A percentile compares a stretch with the other conserved stretches of the same genome.
phyloP scores from a whole-genome alignment of 2,888 invertebrate genomes.

The Caenorhabditis sp. region DNA sequence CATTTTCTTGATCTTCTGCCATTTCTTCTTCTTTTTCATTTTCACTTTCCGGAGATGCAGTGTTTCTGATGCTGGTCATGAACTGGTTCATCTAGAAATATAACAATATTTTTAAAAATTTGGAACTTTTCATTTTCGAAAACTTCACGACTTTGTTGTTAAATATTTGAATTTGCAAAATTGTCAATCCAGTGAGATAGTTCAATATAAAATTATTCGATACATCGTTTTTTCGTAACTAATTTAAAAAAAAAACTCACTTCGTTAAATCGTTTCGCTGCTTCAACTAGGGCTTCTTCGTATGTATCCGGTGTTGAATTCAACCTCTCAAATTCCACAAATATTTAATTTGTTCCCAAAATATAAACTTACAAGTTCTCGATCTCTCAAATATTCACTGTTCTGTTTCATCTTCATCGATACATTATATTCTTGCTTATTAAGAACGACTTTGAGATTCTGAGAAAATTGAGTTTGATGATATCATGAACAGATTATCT shows the following conservation, averaged over 20 bases:
- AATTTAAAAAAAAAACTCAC: too few relatives aligned
- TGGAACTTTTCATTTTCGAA: too few relatives aligned
- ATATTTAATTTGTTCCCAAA: too few relatives aligned
- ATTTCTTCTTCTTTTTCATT: too few relatives aligned
- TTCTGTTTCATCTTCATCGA: background rate
- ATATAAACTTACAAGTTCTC: background rate
- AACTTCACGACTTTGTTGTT: too few relatives aligned
- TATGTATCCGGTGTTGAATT: background rate
- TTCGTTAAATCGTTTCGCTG: background rate
- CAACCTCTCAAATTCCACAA: background rate
- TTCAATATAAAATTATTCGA: too few relatives aligned
- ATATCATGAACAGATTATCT: background rate
- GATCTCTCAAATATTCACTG: background rate
- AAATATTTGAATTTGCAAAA: too few relatives aligned
- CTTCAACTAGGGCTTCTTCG: background rate
- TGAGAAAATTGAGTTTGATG: background rate
- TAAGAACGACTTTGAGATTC: background rate
- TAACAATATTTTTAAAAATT: too few relatives aligned
- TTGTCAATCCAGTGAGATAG: too few relatives aligned
- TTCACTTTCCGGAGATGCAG: background rate
- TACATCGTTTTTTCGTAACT: too few relatives aligned
- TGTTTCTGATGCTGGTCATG: background rate
- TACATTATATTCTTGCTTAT: background rate
- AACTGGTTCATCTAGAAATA: background rate
- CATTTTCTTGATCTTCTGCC: too few relatives aligned